Conservation (phyloP, 23 tunicate species). For the Halocynthia roretzi region DNA sequence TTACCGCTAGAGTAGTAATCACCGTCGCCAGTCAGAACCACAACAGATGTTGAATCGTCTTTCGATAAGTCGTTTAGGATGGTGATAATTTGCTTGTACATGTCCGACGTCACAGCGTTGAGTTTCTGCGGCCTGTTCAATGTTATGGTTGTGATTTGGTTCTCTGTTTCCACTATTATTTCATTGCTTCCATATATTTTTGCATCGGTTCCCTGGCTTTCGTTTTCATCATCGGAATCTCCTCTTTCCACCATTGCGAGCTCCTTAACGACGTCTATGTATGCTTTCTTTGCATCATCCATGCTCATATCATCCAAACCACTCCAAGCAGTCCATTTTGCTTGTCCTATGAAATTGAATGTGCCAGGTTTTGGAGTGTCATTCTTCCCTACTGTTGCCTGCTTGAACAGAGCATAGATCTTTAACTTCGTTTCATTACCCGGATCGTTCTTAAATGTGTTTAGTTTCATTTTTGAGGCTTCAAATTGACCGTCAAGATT, state of each 20-base stretch:
- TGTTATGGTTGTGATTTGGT: slow-evolving; percentile 44
- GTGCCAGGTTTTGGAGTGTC: slow-evolving; percentile 77
- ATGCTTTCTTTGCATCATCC: slow-evolving; percentile 84
- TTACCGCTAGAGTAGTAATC: slow-evolving; percentile 95
- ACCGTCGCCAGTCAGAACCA: slow-evolving; percentile 86
- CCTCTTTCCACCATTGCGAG: slow-evolving; percentile 48
- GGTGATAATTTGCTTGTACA: slow-evolving; percentile 77
- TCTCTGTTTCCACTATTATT: slow-evolving; percentile 35
- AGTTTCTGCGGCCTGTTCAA: slow-evolving; percentile 76
- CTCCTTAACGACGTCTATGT: slow-evolving; percentile 46
- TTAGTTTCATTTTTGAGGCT: slow-evolving; percentile 53
- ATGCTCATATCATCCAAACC: slow-evolving; percentile 59
- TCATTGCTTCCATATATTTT: slow-evolving; percentile 10
- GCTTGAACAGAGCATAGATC: slow-evolving; percentile 90
- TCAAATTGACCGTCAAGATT: slow-evolving; percentile 56
- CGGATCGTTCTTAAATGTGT: slow-evolving; percentile 69
- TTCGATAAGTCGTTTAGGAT: slow-evolving; percentile 54
- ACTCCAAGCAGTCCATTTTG: slow-evolving; percentile 89
- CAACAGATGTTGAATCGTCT: slow-evolving; percentile 39
- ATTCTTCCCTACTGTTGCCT: slow-evolving; percentile 88
- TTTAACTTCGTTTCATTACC: slow-evolving; percentile 77
- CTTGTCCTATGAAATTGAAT: slow-evolving; percentile 90
- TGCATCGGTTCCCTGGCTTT: slow-evolving; percentile 13
- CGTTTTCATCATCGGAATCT: not conserved
- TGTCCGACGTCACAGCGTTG: slow-evolving; percentile 73